Percentiles rank a stretch among this genome's conserved stretches.
phyloP scores from a whole-genome alignment of 1,140 invertebrate genomes.

The Atta texana region DNA sequence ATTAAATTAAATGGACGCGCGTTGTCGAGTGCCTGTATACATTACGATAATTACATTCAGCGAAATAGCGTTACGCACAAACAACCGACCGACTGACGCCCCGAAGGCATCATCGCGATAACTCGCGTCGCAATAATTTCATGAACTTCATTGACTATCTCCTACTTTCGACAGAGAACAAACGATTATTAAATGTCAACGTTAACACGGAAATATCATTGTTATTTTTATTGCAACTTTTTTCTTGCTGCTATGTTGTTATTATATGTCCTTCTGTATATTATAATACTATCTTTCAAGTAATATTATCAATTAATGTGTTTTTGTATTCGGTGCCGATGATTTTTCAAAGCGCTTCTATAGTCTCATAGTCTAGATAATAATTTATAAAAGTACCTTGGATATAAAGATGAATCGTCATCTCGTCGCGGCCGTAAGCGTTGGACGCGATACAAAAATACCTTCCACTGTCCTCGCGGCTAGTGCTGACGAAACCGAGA shows the following conservation, averaged over 20 bases:
- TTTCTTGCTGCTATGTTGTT: neutral
- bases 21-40: conserved; percentile 46
- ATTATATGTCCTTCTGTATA: neutral
- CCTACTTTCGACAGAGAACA: neutral
- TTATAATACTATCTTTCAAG: neutral
- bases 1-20: conserved; percentile 74
- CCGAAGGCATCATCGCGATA: conserved; percentile 62
- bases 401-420: conserved; percentile 95
- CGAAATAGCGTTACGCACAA: conserved; percentile 52
- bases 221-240: neutral
- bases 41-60: conserved; percentile 72
- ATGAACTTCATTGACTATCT: conserved; percentile 56
- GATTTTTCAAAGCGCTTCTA: neutral
- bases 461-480: conserved; percentile 94
- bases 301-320: neutral
- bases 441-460: conserved; percentile 96
- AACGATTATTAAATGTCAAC: neutral
- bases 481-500: conserved; percentile 93
- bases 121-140: conserved; percentile 36
- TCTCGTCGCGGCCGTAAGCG: conserved; percentile 95
- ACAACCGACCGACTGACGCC: conserved; percentile 47
- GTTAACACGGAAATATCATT: neutral
- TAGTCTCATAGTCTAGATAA: neutral
- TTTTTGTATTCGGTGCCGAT: neutral
- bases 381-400: conserved; percentile 88